Evolutionary conservation across 2,888 invertebrate genomes (phyloP).

Genomic region (Cerastis rubricosa): DNA sequence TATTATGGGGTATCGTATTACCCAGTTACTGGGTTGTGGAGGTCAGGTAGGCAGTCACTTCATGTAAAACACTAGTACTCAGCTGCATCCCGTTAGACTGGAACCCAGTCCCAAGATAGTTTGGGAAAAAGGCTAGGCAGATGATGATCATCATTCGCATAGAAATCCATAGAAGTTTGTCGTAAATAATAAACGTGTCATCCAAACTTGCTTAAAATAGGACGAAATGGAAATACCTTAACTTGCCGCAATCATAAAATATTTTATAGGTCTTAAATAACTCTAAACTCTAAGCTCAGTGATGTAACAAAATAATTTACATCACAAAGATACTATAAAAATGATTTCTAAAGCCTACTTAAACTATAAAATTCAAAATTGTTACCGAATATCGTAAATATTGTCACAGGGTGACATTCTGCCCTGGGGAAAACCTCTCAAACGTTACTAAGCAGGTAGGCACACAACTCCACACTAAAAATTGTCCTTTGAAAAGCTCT

Average conservation of each 20-base stretch:
- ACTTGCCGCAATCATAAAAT: neutral
- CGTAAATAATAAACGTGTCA: neutral
- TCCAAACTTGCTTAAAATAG: neutral
- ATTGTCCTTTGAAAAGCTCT: constrained; percentile 52
- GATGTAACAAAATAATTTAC: neutral
- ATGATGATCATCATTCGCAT: neutral
- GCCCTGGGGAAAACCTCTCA: constrained; percentile 34
- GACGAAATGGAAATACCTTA: neutral
- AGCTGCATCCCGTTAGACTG: too few species aligned
- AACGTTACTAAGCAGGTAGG: constrained; percentile 51
- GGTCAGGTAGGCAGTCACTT: too few species aligned
- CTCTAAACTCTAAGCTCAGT: neutral
- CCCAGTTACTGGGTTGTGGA: too few species aligned
- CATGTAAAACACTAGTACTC: too few species aligned
- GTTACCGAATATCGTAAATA: constrained; percentile 40
- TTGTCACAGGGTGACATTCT: constrained; percentile 33
- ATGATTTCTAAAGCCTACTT: neutral
- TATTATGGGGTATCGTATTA: too few species aligned
- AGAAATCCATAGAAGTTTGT: neutral
- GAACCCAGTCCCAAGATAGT: too few species aligned
- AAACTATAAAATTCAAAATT: constrained; percentile 12
- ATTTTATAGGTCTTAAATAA: neutral
- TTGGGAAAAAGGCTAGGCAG: too few species aligned
- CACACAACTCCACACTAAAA: constrained; percentile 52
- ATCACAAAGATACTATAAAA: neutral